phyloP scores from a whole-genome alignment of 2,888 invertebrate species.

The Stenodera caucasica region DNA sequence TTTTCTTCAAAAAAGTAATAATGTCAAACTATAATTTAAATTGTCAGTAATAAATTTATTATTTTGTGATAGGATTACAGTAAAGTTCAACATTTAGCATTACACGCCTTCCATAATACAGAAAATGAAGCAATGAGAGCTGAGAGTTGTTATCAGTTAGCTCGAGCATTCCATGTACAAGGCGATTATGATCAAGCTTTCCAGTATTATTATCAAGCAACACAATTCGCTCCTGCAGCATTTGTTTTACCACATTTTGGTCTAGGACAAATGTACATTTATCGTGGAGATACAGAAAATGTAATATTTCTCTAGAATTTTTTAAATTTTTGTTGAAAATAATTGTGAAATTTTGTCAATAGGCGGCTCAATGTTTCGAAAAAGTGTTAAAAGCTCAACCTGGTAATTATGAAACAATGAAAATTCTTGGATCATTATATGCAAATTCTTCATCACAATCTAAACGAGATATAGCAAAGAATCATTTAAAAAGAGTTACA shows the following conservation, averaged over 20 bases:
- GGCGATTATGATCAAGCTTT: slow-evolving; percentile 97
- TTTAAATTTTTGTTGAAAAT: slow-evolving; percentile 27
- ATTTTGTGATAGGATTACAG: slow-evolving; percentile 85
- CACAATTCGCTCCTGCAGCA: slow-evolving; percentile 92
- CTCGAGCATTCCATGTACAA: slow-evolving; percentile 94
- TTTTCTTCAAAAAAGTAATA: slow-evolving; percentile 93
- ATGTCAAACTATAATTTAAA: too few relatives aligned
- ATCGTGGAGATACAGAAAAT: slow-evolving; percentile 92
- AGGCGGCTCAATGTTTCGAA: slow-evolving; percentile 98
- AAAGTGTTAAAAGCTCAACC: slow-evolving; percentile 97
- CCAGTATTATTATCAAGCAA: slow-evolving; percentile 98
- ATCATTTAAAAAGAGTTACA: slow-evolving; percentile 91
- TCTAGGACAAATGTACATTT: slow-evolving; percentile 98
- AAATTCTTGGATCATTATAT: slow-evolving; percentile 96
- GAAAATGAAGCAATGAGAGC: slow-evolving; percentile 99
- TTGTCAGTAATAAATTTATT: too few relatives aligned
- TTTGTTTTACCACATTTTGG: slow-evolving; percentile 98
- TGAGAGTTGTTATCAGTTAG: slow-evolving; percentile 97
- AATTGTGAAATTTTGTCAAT: slow-evolving; percentile 27
- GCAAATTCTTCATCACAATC: slow-evolving; percentile 87
- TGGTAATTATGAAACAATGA: slow-evolving; percentile 99
- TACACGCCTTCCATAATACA: slow-evolving; percentile 97
- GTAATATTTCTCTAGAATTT: too few relatives aligned
- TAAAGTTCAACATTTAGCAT: slow-evolving; percentile 93
- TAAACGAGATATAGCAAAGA: slow-evolving; percentile 90